Evolutionary conservation across 2,888 invertebrate species (phyloP).

Genomic region (Monochamus alternatus): DNA sequence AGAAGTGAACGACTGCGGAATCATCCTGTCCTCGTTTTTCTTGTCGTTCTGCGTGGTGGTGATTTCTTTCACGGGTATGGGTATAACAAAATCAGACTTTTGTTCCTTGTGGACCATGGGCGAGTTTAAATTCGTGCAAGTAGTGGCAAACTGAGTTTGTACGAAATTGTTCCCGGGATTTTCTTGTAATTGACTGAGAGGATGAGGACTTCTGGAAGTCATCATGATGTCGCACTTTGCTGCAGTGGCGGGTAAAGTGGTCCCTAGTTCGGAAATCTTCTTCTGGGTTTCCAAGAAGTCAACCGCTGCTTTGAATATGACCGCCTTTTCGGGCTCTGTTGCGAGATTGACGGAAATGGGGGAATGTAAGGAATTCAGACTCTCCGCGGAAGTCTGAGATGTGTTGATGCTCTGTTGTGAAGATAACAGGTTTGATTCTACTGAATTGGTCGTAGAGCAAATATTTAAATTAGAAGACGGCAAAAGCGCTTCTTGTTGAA

Average conservation of each 20-base stretch:
- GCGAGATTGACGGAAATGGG: constrained; percentile 65
- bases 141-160: constrained; percentile 44
- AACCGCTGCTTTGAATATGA: constrained; percentile 83
- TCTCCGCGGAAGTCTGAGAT: constrained; percentile 49
- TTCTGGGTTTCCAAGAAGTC: constrained; percentile 80
- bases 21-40: constrained; percentile 73
- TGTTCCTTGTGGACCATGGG: constrained; percentile 47
- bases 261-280: constrained; percentile 72
- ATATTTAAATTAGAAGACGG: constrained; percentile 52
- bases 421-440: constrained; percentile 55
- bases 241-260: constrained; percentile 39
- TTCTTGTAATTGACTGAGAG: constrained; percentile 51
- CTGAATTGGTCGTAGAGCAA: constrained; percentile 60
- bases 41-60: constrained; percentile 65
- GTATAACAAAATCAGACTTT: constrained; percentile 57
- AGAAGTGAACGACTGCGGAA: constrained; percentile 83
- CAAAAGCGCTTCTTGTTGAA: constrained; percentile 59
- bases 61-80: constrained; percentile 62
- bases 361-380: constrained; percentile 47
- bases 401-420: constrained; percentile 60
- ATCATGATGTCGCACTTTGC: constrained; percentile 61
- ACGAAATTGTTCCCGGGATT: constrained; percentile 54
- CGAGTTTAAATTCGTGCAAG: constrained; percentile 38
- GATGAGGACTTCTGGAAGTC: constrained; percentile 41
- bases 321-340: constrained; percentile 81